phyloP scores from a whole-genome alignment of 2,797 vertebrate genomes.

The Enteromius argenteus region DNA sequence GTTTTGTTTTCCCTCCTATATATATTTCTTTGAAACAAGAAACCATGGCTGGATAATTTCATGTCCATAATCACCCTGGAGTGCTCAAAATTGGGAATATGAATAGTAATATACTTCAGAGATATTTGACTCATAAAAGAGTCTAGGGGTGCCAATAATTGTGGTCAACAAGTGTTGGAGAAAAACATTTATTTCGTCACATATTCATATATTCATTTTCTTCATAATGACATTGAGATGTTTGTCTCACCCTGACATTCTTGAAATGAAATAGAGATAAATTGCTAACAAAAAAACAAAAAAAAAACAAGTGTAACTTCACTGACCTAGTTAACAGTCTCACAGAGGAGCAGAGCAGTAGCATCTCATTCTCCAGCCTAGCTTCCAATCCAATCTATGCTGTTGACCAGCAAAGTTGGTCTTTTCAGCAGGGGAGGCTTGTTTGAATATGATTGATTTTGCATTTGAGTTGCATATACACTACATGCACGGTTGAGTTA shows the following conservation, averaged over 20 bases:
- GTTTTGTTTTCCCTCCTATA: too few species aligned
- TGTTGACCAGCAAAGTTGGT: constrained; percentile 8
- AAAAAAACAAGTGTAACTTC: not conserved
- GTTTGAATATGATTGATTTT: constrained; percentile 43
- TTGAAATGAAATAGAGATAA: not conserved
- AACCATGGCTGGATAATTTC: too few species aligned
- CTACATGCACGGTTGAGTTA: constrained; percentile 26
- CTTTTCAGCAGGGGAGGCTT: constrained; percentile 19
- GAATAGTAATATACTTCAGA: too few species aligned
- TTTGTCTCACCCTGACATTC: not conserved
- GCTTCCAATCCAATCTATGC: constrained; percentile 9
- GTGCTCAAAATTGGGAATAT: too few species aligned
- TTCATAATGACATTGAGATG: not conserved
- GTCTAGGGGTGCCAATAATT: too few species aligned
- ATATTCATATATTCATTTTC: too few species aligned
- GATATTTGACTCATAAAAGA: too few species aligned
- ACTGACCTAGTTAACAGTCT: not conserved
- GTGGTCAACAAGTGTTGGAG: too few species aligned
- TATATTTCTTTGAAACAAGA: too few species aligned
- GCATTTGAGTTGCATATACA: constrained; percentile 49
- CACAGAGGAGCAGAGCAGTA: not conserved
- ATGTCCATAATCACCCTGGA: too few species aligned
- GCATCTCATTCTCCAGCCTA: not conserved
- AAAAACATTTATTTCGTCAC: too few species aligned
- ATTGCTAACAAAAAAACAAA: not conserved